Evolutionary conservation across 2,797 vertebrate genomes (phyloP).

Genomic region (Sandelia bainsii): DNA sequence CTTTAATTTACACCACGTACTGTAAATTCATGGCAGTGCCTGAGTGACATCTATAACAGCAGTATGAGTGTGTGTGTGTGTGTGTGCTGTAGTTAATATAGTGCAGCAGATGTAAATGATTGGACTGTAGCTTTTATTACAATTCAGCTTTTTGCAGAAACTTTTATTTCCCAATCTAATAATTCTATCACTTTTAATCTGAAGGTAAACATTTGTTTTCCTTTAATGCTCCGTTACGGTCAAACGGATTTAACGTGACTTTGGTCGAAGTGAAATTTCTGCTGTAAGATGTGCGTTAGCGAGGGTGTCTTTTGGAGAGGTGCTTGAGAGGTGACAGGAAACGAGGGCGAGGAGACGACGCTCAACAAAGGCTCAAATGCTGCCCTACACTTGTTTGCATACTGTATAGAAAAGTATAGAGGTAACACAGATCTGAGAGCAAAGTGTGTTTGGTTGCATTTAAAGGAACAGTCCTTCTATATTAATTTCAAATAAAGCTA

Average conservation of each 20-base stretch:
- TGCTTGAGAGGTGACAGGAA: conserved; percentile 1
- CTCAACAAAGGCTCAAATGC: background rate
- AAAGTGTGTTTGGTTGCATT: background rate
- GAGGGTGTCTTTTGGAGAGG: background rate
- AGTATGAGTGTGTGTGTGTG: background rate
- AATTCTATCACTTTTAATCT: background rate
- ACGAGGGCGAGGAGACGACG: background rate
- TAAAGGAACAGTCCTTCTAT: background rate
- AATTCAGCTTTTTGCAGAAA: background rate
- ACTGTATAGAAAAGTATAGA: background rate
- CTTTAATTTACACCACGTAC: conserved; percentile 38
- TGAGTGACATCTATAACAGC: conserved; percentile 16
- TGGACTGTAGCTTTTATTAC: background rate
- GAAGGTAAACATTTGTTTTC: background rate
- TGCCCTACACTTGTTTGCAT: background rate
- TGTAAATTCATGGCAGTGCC: conserved; percentile 20
- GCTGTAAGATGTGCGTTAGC: background rate
- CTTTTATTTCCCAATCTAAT: background rate
- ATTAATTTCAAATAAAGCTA: background rate
- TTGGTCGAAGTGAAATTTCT: background rate
- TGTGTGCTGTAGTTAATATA: background rate
- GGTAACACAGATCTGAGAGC: too few species aligned
- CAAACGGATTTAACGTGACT: background rate
- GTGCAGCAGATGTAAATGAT: background rate
- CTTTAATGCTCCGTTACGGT: background rate